Conservation (phyloP, 2,888 invertebrate genomes). For the Bimastos eiseni region DNA sequence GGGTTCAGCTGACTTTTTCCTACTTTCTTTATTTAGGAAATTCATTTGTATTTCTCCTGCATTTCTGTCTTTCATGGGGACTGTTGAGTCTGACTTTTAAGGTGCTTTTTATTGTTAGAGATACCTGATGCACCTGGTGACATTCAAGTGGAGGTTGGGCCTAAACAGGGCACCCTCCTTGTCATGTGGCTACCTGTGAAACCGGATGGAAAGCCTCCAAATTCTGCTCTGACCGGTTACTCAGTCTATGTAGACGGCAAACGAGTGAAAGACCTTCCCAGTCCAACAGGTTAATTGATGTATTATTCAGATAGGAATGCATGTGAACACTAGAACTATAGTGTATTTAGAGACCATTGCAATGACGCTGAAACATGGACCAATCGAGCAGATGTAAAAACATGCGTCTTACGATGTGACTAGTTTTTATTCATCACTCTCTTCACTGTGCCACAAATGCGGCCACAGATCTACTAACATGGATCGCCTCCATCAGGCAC, state of each 20-base stretch:
- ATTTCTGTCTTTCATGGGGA: not conserved
- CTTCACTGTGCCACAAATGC: not conserved
- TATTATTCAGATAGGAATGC: too few species aligned
- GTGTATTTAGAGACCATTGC: not conserved
- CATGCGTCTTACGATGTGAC: too few species aligned
- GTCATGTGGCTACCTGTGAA: slow-evolving; percentile 98
- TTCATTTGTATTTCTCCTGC: not conserved
- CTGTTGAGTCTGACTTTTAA: too few species aligned
- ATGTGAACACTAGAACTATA: not conserved
- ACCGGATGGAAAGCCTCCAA: slow-evolving; percentile 68
- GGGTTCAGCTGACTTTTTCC: too few species aligned
- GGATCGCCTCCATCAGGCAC: not conserved
- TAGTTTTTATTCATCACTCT: not conserved
- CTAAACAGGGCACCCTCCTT: slow-evolving; percentile 95
- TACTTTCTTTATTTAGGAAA: not conserved
- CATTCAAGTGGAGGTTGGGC: slow-evolving; percentile 91
- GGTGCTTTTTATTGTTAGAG: slow-evolving; percentile 58
- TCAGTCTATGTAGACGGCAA: slow-evolving; percentile 96
- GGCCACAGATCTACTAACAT: not conserved
- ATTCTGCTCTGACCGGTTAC: slow-evolving; percentile 82
- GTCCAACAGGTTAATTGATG: slow-evolving; percentile 75
- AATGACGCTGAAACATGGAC: not conserved
- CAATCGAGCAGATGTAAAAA: not conserved
- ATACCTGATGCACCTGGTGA: slow-evolving; percentile 72
- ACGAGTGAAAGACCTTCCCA: slow-evolving; percentile 72